Percentiles rank a stretch among this genome's conserved stretches.
Evolutionary conservation across 1,140 invertebrate genomes (phyloP).

Genomic region (Xylocopa sonorina): DNA sequence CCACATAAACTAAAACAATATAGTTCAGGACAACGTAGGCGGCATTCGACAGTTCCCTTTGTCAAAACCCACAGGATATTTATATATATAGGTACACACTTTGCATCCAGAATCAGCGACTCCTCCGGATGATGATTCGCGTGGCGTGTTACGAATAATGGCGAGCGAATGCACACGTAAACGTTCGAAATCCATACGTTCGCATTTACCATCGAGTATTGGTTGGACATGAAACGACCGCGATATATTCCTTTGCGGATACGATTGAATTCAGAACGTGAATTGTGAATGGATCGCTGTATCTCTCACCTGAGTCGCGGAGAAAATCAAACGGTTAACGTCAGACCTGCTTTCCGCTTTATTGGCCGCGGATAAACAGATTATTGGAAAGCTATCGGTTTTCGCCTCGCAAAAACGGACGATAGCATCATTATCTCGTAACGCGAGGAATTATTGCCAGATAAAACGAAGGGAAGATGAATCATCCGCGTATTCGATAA

Average conservation of each 20-base stretch:
- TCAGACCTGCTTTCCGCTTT: conserved; percentile 3
- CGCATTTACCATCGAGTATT: conserved; percentile 13
- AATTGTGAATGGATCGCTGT: conserved; percentile 38
- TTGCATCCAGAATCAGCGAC: too few species aligned
- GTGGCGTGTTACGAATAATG: neutral
- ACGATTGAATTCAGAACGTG: conserved; percentile 24
- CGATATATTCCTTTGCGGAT: neutral
- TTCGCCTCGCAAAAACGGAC: neutral
- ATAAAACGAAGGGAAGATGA: neutral
- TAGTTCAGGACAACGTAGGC: too few species aligned
- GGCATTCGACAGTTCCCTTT: too few species aligned
- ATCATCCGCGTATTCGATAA: too few species aligned
- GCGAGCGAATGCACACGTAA: neutral
- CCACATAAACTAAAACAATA: too few species aligned
- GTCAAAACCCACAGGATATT: too few species aligned
- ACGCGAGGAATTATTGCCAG: neutral
- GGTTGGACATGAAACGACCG: conserved; percentile 11
- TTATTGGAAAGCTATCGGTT: neutral
- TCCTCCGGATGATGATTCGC: neutral
- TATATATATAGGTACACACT: too few species aligned
- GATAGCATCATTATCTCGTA: neutral
- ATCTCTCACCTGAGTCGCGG: neutral
- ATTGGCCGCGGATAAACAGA: neutral
- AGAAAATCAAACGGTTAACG: conserved; percentile 10
- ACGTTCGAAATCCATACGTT: neutral